These are phyloP conservation scores for Diaphora mendica DNA, from an alignment of 2,888 invertebrate genomes.

Conservation along the genomic window DNA sequence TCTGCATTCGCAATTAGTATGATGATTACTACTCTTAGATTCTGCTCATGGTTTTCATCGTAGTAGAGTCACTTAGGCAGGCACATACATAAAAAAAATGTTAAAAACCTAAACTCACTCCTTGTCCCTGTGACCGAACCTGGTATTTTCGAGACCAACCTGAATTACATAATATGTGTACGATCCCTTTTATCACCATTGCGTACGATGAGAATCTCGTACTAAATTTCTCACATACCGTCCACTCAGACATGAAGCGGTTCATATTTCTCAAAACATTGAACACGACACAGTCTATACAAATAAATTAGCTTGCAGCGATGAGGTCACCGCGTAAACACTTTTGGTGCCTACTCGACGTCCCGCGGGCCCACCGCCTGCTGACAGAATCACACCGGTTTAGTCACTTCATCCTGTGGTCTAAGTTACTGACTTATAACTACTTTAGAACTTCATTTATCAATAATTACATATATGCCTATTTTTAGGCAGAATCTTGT, in stretches of 20 bases:
- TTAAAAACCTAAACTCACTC: background rate
- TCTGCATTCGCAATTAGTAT: too few relatives aligned
- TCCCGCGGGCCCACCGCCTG: conserved; percentile 22
- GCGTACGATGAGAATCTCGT: background rate
- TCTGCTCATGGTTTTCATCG: too few relatives aligned
- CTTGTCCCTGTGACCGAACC: background rate
- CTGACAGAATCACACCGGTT: conserved; percentile 36
- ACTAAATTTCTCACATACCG: background rate
- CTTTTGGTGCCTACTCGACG: conserved; percentile 17
- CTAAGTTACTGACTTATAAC: conserved; percentile 24
- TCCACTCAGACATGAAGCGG: background rate
- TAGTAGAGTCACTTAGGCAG: too few relatives aligned
- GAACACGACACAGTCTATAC: conserved; percentile 13
- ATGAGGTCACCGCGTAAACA: conserved; percentile 38
- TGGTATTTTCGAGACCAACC: background rate
- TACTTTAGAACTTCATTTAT: background rate
- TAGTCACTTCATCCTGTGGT: conserved; percentile 30
- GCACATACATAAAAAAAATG: too few relatives aligned
- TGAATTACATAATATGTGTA: background rate
- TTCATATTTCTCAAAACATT: conserved; percentile 16
- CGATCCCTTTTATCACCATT: background rate
- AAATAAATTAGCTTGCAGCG: conserved; percentile 19
- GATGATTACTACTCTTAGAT: too few relatives aligned
- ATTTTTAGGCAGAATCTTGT: too few relatives aligned
- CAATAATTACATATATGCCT: too few relatives aligned